Conservation (phyloP, 2,113 vertebrate genomes). For the Cathartes aura region DNA sequence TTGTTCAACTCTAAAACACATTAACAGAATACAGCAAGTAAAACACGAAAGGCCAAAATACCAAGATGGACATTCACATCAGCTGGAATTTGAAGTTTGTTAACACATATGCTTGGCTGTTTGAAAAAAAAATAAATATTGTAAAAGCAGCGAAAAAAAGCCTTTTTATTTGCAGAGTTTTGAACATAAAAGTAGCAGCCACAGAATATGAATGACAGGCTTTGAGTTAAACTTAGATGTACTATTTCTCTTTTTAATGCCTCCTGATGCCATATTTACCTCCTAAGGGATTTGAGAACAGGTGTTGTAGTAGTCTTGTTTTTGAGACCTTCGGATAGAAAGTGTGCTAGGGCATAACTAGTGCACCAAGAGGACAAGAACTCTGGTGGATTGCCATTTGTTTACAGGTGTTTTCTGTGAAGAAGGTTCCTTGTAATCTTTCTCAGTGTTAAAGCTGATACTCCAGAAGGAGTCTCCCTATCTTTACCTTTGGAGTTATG, state of each 20-base stretch:
- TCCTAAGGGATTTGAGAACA: background rate
- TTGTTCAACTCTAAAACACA: background rate
- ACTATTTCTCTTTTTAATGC: background rate
- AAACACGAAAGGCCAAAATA: background rate
- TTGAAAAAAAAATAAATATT: background rate
- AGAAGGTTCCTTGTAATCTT: background rate
- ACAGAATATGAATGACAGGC: background rate
- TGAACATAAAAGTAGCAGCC: background rate
- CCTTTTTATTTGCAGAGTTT: background rate
- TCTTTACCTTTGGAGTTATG: background rate
- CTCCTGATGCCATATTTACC: background rate
- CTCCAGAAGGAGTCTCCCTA: background rate
- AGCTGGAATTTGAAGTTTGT: background rate
- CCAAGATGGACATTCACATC: background rate
- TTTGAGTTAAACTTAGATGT: background rate
- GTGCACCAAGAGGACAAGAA: background rate
- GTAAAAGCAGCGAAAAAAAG: background rate
- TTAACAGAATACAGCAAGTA: background rate
- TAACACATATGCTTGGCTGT: background rate
- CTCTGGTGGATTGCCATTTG: background rate
- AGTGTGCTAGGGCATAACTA: background rate
- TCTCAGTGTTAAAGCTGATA: background rate
- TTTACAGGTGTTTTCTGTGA: background rate
- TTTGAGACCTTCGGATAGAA: background rate
- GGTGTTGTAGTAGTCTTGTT: background rate